Evolutionary conservation across 2,888 invertebrate genomes (phyloP), one percentile per base, ranked within the genome.

Genomic region (Myathropa florea): DNA sequence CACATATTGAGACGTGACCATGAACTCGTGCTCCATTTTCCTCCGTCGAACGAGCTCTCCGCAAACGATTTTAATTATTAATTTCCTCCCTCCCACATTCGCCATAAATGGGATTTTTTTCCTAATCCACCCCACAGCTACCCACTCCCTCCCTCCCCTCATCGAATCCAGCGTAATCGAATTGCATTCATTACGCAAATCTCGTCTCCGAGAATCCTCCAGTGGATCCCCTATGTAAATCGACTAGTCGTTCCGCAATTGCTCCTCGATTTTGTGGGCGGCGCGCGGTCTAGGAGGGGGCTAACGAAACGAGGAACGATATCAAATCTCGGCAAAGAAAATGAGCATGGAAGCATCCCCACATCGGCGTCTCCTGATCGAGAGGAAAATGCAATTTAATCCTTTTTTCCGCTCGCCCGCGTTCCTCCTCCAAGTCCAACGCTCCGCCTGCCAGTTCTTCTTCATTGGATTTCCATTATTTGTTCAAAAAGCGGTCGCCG

Each of bases 311-410:
- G 30, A 7, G 10, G 39, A 39, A 7, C 18, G 46, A 14, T 46
- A 18, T n/a, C 46, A 71, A 71, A 53, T 33, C 60, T 53, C 24
- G 39, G 64, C 24, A 76, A 76, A 39, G 61, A 68, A 77, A 72
- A 76, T 76, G 80, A 80, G 71, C 30, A 65, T 76, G 33, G 75
- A 46, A 80, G 60, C 61, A 39, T 33, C 53, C 3, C 24, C 4
- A 10, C 33, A 30, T 24, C 63, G 14, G 33, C 57, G 26, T n/a
- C n/a, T 79, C 65, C 67, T 46, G 73, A 78, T 82, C 77, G 73
- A 85, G 73, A 73, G 77, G 82, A 82, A 82, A 85, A 82, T 85
- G 77, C 85, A 85, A 78, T 85, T 85, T 82, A 82, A 85, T 85
- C 85, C 81, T 72, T 84, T 83, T 79, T 67, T 71, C 57, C 30